Percentiles rank a stretch among this genome's conserved stretches.
These are phyloP conservation scores for Tenthredo amoena DNA, from an alignment of 2,888 invertebrate species.

Conservation along the genomic window DNA sequence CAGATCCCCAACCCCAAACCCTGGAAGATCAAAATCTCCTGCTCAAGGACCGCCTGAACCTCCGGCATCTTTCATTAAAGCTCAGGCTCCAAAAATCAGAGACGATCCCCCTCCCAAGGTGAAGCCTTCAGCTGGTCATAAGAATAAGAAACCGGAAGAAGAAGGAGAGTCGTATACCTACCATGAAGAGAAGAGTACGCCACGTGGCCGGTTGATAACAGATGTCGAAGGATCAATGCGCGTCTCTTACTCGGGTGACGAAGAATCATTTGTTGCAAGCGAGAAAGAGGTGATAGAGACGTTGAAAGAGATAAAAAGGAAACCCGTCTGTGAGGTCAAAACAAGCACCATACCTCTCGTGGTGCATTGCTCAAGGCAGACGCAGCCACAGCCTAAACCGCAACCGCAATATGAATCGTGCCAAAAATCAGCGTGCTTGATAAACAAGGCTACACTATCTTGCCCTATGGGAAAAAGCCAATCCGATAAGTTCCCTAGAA, in stretches of 20 bases:
- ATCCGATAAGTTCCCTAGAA: constrained; percentile 68
- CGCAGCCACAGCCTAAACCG: background rate
- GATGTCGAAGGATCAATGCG: constrained; percentile 45
- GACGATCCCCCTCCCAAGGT: constrained; percentile 76
- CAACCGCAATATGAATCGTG: constrained; percentile 22
- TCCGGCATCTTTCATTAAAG: constrained; percentile 77
- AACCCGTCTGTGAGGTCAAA: background rate
- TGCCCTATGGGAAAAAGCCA: constrained; percentile 67
- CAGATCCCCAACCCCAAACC: constrained; percentile 74
- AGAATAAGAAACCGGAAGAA: constrained; percentile 56
- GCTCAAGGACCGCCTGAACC: constrained; percentile 84
- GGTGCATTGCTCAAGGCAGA: background rate
- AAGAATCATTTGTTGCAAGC: constrained; percentile 56
- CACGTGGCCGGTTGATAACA: constrained; percentile 64
- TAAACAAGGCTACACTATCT: constrained; percentile 65
- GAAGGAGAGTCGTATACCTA: constrained; percentile 73
- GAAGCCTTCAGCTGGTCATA: constrained; percentile 60
- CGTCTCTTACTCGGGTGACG: constrained; percentile 53
- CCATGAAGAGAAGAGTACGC: constrained; percentile 75
- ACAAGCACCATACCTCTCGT: constrained; percentile 12
- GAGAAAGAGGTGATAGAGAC: constrained; percentile 34
- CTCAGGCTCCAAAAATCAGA: constrained; percentile 83
- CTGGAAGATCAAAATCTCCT: constrained; percentile 83
- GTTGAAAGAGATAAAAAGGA: constrained; percentile 15
- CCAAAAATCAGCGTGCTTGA: constrained; percentile 63